Evolutionary conservation across 2,888 invertebrate genomes (phyloP), one percentile per base, ranked within the genome.

Genomic region (Lithophane ornitopus): DNA sequence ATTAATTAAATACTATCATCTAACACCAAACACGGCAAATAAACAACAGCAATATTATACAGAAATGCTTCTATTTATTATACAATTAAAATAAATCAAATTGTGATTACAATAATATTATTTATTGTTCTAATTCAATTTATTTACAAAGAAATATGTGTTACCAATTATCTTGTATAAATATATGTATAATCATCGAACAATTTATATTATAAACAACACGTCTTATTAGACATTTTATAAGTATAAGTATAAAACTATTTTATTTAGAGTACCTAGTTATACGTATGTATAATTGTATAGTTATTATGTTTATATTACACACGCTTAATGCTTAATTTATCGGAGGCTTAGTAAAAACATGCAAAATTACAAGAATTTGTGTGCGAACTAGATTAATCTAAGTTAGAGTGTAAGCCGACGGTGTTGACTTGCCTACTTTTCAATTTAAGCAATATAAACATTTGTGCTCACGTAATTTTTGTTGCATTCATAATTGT

Each of bases 11-110:
- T 70, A 84, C 87, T 93, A 93, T 74, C 41, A 79, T 81, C 93
- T 95, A 95, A 96, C 95, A 96, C 89, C 95, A 94, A 96, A 96
- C 95, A 95, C 93, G 74, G 95, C 95, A 96, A 95, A 93, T 86
- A 66, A 95, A 93, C 78, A 80, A 87, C 85, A 93, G 94, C 94
- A 81, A 87, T 93, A 91, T 93, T 34, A 81, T 94, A 95, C 94
- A 95, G 91, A 89, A 90, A 93, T 89, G 95, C 94, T 59, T 89
- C 72, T 85, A 86, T 52, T 65, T 52, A 61, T 82, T 81, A 81
- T 74, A 74, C 34, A 85, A 73, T 76, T 68, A 71, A 88, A 82
- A 81, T 79, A 81, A 87, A 80, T 74, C 70, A 77, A 74, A 74
- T 34, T 58, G 14, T 81, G 61, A 70, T 66, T 54, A 61, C 65